These are phyloP conservation scores for Globia sparganii DNA, from an alignment of 2,888 invertebrate genomes.

Conservation along the genomic window DNA sequence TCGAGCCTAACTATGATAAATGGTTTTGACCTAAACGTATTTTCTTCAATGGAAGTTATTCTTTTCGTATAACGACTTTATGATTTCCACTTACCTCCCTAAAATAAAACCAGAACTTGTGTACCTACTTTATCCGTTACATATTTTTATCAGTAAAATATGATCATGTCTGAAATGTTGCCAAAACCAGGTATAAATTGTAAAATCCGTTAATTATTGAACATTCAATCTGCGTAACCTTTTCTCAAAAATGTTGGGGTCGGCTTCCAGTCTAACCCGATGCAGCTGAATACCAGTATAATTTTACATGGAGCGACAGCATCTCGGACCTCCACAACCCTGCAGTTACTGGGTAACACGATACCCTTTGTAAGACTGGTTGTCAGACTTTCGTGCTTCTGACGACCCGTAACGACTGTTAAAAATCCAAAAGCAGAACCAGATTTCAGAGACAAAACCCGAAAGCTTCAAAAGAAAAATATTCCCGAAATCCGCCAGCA, in stretches of 20 bases:
- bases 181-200: not conserved
- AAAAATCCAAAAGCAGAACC: not conserved
- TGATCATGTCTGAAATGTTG: not conserved
- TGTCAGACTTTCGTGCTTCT: too few relatives aligned
- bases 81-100: conserved; percentile 3
- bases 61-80: conserved; percentile 15
- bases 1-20: conserved; percentile 53
- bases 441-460: conserved; percentile 7
- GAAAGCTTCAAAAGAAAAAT: conserved; percentile 32
- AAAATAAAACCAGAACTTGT: not conserved
- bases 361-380: too few relatives aligned
- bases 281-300: not conserved
- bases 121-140: not conserved
- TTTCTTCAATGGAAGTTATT: conserved; percentile 30
- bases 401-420: not conserved
- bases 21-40: conserved; percentile 29
- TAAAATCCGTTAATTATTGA: not conserved
- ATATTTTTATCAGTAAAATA: not conserved
- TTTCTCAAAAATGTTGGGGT: too few relatives aligned
- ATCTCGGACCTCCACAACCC: not conserved
- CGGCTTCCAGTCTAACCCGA: not conserved
- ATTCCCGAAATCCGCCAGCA: conserved; percentile 35
- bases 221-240: not conserved
- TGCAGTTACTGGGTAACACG: too few relatives aligned
- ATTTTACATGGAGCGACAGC: not conserved